Conservation (phyloP, 2,113 vertebrate species). For the Pardalotus punctatus region DNA sequence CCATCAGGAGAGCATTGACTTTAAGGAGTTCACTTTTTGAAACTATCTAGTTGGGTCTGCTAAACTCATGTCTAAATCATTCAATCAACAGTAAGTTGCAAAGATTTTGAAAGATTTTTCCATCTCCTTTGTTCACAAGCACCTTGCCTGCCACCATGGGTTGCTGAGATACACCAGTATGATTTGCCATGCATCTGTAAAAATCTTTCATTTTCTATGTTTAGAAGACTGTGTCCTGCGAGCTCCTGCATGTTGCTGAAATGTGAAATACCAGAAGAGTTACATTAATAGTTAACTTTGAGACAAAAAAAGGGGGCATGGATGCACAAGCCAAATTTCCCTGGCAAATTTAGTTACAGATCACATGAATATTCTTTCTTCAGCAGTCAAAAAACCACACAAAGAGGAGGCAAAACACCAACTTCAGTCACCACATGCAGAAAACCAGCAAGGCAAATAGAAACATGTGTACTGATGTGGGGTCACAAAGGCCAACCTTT, state of each 20-base stretch:
- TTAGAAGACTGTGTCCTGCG: not conserved
- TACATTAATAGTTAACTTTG: not conserved
- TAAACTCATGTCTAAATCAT: not conserved
- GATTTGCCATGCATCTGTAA: not conserved
- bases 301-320: not conserved
- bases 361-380: slow-evolving; percentile 50
- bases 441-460: slow-evolving; percentile 20
- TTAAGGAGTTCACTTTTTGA: not conserved
- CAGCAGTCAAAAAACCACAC: slow-evolving; percentile 32
- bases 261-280: not conserved
- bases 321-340: slow-evolving; percentile 22
- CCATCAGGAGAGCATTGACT: accelerated
- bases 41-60: not conserved
- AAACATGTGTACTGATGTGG: not conserved
- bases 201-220: not conserved
- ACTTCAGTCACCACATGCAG: not conserved
- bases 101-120: not conserved
- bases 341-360: slow-evolving; percentile 34
- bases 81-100: not conserved
- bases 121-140: not conserved
- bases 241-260: not conserved
- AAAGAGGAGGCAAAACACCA: not conserved
- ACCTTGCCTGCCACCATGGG: not conserved
- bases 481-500: not conserved
- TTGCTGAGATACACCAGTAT: not conserved